Conservation (phyloP, 1,140 invertebrate species). For the Sinonovacula constricta region DNA sequence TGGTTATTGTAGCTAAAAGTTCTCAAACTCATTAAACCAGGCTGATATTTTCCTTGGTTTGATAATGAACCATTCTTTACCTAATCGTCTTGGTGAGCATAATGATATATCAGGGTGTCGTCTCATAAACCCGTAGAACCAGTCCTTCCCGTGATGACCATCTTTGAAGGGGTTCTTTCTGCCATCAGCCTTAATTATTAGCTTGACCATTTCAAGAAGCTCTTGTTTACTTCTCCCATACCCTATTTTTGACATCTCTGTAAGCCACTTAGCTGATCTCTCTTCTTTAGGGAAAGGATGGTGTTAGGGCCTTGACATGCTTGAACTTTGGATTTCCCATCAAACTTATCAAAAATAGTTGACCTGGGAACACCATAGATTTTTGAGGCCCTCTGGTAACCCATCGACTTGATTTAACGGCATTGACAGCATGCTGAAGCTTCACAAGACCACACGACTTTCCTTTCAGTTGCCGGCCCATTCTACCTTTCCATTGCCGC, state of each 20-base stretch:
- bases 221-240: constrained; percentile 7
- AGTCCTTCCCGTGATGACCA: constrained; percentile 11
- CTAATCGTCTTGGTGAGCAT: constrained; percentile 25
- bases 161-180: constrained; percentile 7
- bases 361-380: no score
- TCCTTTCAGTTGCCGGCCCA: no score
- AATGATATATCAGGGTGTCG: constrained; percentile 14
- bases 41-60: constrained; percentile 1
- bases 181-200: background rate
- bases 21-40: constrained; percentile 22
- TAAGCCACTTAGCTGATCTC: background rate
- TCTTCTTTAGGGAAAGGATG: background rate
- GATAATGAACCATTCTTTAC: constrained; percentile 25
- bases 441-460: no score
- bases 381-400: no score
- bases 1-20: background rate
- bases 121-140: constrained; percentile 20
- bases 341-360: constrained; percentile 5
- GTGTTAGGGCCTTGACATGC: background rate
- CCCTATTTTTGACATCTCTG: constrained; percentile 9
- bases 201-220: background rate
- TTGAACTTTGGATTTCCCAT: background rate
- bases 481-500: no score
- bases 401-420: no score
- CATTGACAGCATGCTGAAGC: no score